These are phyloP conservation scores for Podotricha telesiphe DNA, from an alignment of 2,888 invertebrate species.

Conservation along the genomic window DNA sequence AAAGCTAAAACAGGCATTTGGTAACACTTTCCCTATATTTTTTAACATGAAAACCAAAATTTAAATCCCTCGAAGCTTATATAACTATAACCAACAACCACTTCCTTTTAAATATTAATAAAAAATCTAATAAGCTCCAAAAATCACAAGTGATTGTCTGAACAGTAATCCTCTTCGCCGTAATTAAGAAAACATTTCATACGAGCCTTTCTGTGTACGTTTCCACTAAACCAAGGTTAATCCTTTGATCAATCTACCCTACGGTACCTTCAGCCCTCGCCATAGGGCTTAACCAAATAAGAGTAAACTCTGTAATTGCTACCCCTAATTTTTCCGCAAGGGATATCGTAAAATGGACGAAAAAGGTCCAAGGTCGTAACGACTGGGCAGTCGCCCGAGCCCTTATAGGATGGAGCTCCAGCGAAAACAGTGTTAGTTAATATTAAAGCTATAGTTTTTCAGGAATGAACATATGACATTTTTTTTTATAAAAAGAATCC, in stretches of 20 bases:
- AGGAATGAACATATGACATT: no score
- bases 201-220: background rate
- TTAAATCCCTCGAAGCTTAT: no score
- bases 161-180: background rate
- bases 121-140: no score
- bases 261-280: background rate
- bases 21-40: no score
- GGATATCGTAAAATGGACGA: slow-evolving; percentile 27
- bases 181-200: background rate
- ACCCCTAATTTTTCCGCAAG: slow-evolving; percentile 32
- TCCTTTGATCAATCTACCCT: slow-evolving; percentile 16
- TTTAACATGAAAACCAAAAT: no score
- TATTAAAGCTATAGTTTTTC: slow-evolving; percentile 1
- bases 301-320: slow-evolving; percentile 27
- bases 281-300: slow-evolving; percentile 19
- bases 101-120: no score
- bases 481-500: no score
- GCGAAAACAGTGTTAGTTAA: background rate
- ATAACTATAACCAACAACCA: no score
- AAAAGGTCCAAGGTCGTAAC: slow-evolving; percentile 28
- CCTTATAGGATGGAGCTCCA: background rate
- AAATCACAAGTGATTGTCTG: no score
- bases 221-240: background rate
- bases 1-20: no score
- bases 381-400: no score